Evolutionary conservation across 2,888 invertebrate genomes (phyloP).

Genomic region (Orthosia cruda): DNA sequence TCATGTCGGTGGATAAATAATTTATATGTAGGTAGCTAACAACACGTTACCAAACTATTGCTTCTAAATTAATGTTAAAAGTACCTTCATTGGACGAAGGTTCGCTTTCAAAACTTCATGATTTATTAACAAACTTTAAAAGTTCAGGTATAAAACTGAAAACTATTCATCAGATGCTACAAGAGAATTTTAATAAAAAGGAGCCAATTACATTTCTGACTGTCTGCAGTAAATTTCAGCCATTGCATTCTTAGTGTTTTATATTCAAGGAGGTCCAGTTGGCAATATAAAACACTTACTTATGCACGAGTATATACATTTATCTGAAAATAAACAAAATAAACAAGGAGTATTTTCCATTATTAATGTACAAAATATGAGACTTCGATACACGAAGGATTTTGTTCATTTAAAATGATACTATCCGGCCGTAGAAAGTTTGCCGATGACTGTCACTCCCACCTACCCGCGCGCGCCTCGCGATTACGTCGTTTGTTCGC

Average conservation of each 20-base stretch:
- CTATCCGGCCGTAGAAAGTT: no score
- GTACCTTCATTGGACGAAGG: not conserved
- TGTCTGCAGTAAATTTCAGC: slow-evolving; percentile 12
- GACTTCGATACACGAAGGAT: not conserved
- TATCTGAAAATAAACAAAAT: not conserved
- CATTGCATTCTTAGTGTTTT: slow-evolving; percentile 22
- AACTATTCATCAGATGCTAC: slow-evolving; percentile 24
- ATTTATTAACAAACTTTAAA: slow-evolving; percentile 33
- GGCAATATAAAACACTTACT: not conserved
- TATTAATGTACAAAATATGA: not conserved
- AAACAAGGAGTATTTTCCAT: not conserved
- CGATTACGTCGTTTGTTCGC: no score
- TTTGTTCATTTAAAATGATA: not conserved
- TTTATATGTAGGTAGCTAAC: not conserved
- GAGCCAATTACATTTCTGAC: slow-evolving; percentile 8
- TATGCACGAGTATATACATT: slow-evolving; percentile 3
- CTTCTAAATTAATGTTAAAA: slow-evolving; percentile 16
- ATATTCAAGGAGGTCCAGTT: slow-evolving; percentile 19
- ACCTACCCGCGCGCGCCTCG: no score
- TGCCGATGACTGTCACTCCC: no score
- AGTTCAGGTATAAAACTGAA: slow-evolving; percentile 30
- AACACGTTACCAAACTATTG: slow-evolving; percentile 6
- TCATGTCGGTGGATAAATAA: not conserved
- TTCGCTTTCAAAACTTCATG: not conserved
- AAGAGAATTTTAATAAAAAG: slow-evolving; percentile 32